Evolutionary conservation across 2,888 invertebrate genomes (phyloP), one percentile per base, ranked within the genome.

Genomic region (Endomychus coccineus): DNA sequence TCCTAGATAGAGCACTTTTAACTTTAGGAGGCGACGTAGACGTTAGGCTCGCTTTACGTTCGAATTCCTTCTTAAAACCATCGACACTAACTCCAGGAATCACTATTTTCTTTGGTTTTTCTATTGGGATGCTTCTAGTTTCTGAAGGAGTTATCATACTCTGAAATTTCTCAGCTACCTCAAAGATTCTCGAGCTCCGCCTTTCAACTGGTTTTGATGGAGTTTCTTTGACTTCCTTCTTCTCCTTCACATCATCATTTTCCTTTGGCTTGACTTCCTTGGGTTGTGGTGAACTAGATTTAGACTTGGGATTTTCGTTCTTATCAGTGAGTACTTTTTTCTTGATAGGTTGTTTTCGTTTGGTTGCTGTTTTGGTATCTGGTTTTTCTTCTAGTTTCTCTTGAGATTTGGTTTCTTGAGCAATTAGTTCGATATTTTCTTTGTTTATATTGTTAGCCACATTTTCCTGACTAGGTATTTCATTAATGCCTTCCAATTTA

Each of bases 1-100:
- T 48, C 36, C 48, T 55, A 38, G 39, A 46, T 14, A 21, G 34
- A 13, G 24, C 52, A 24, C 45, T 58, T 49, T 66, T 69, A 34
- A 59, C 47, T 45, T 61, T 62, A 1, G 62, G 59, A 7, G 64
- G 59, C 2, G 62, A 55, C 2, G 61, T 54, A 17, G 66, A 61
- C 1, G 69, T 70, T 23, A 80, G 69, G 30, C 80, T 82, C 1
- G 83, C 83, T 62, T 83, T 80, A 34, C 84, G 72, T 62, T 90
- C 88, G 56, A 87, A 90, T 52, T 85, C 87, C 52, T 83, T 83
- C 51, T 88, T 89, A 50, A 84, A 88, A 57, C 83, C 88, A 34
- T 84, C 86, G 1, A 90, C 88, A 60, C 83, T 88, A 10, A 87
- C 85, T 11, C 75, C 74, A 16, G 87, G 83, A 56, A 88, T 82